Evolutionary conservation across 2,113 vertebrate genomes (phyloP).

Genomic region (Excalfactoria chinensis): DNA sequence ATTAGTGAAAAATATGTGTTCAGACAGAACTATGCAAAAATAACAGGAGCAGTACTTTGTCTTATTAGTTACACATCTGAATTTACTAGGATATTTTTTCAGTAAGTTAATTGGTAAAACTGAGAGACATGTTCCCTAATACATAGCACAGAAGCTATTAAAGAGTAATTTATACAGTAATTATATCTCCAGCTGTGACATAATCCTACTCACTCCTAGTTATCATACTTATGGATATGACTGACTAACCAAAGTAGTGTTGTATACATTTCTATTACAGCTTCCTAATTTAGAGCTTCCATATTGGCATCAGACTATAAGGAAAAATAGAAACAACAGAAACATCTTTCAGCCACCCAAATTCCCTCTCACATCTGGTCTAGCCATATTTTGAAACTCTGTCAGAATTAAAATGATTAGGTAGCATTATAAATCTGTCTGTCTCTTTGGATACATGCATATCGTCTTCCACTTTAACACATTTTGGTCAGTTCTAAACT

Average conservation of each 20-base stretch:
- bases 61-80: not conserved
- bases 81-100: slow-evolving; percentile 21
- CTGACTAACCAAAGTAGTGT: slow-evolving; percentile 1
- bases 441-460: not conserved
- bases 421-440: not conserved
- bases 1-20: slow-evolving; percentile 14
- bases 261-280: not conserved
- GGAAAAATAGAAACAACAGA: not conserved
- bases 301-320: not conserved
- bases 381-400: not conserved
- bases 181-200: slow-evolving; percentile 55
- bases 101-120: slow-evolving; percentile 52
- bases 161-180: slow-evolving; percentile 61
- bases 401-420: not conserved
- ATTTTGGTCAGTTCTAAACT: not conserved
- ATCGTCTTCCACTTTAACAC: not conserved
- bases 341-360: not conserved
- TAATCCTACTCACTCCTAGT: slow-evolving; percentile 20
- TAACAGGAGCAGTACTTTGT: not conserved
- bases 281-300: not conserved
- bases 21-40: not conserved
- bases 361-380: not conserved
- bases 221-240: slow-evolving; percentile 5
- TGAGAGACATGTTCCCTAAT: slow-evolving; percentile 20
- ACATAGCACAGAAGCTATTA: slow-evolving; percentile 47